Conservation (phyloP, 2,888 invertebrate species). For the Cephus spinipes region DNA sequence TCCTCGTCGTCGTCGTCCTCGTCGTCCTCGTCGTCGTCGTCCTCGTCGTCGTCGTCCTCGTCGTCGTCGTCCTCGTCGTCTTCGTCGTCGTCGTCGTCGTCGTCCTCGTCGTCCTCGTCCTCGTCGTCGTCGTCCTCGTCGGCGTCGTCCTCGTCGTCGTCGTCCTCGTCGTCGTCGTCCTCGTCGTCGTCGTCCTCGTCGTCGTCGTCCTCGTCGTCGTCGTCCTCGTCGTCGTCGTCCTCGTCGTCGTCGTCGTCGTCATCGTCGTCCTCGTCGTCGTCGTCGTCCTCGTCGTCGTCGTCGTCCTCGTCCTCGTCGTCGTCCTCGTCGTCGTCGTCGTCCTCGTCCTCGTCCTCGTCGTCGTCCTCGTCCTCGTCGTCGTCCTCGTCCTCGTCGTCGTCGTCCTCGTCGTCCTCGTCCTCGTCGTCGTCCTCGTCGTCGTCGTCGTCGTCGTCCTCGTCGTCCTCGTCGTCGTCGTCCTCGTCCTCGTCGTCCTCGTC, state of each 20-base stretch:
- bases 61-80: too few species aligned
- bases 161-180: background rate
- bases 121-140: too few species aligned
- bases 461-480: background rate
- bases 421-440: background rate
- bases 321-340: too few species aligned
- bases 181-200: conserved; percentile 1
- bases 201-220: background rate
- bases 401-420: too few species aligned
- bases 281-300: too few species aligned
- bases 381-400: too few species aligned
- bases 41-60: conserved; percentile 1
- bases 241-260: too few species aligned
- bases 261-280: too few species aligned
- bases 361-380: too few species aligned
- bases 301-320: too few species aligned
- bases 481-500: conserved; percentile 1
- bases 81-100: too few species aligned
- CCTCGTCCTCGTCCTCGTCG: too few species aligned
- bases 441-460: background rate
- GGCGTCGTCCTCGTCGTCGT: background rate
- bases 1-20: background rate
- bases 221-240: conserved; percentile 3
- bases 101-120: conserved; percentile 1
- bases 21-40: conserved; percentile 1